Base-by-base conservation (phyloP, 2,797 vertebrate species). In the Tamandua tetradactyla region DNA sequence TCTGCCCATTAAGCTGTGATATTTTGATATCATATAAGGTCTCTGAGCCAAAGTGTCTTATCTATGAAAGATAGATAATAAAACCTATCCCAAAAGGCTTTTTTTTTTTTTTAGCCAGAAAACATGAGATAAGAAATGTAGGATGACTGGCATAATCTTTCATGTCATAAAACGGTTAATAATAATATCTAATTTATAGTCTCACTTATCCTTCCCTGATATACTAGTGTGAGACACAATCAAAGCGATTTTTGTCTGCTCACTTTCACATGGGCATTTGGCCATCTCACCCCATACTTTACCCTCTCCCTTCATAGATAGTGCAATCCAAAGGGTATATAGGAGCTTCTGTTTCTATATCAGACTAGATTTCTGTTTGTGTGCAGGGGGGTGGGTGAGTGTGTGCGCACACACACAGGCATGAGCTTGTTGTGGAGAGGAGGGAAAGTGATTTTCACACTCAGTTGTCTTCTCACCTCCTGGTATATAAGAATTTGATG, bases 321-420 rank as follows among this genome's bases (percentile, higher is more conserved):
- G 37, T 7, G 11, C 20, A 62, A 59, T 2, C 15, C 11, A 23
- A 57, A 57, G 52, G 6, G 2, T 22, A 37, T 5, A 0, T 1
- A 52, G 11, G 3, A 22, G 7, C 27, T 66, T 11, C 14, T 11
- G 4, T 30, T 7, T 69, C 23, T 42, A 22, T 12, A 11, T 91
- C 30, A 15, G 6, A 23, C 42, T 62, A 22, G 27, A 47, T 59
- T 75, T 85, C 32, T 78, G 7, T 75, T 47, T 27, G 5, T 1
- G 3, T 57, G 12, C 62, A n/a, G n/a, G n/a, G n/a, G n/a, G n/a
- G 52, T 1, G 3, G 2, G 12, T 37, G 20, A 22, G 2, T 1
- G 14, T 4, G 23, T 4, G 20, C 10, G 14, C 14, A 25, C 23
- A 18, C 52, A 52, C 52, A 52, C 1, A 5, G 9, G 52, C 32